A percentile compares a stretch with the other conserved stretches of the same genome.
Conservation (phyloP, 2,888 invertebrate genomes). For the Drosophila melanocephala region DNA sequence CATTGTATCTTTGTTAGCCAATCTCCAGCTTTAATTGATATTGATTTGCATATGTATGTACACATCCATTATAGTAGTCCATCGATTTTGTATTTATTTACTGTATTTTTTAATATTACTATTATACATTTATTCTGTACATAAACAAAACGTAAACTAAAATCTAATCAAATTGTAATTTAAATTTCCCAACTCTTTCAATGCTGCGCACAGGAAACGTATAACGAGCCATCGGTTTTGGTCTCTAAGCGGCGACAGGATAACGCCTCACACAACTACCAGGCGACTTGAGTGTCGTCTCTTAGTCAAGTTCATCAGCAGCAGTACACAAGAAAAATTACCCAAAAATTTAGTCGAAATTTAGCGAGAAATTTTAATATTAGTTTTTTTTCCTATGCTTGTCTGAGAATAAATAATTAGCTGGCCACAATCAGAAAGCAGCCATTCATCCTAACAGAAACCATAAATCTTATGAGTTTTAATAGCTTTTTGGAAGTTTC, state of each 20-base stretch:
- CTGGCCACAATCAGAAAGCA: background rate
- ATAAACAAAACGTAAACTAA: constrained; percentile 46
- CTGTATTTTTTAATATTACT: constrained; percentile 37
- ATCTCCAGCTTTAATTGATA: constrained; percentile 60
- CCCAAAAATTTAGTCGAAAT: constrained; percentile 18
- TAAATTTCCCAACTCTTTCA: constrained; percentile 18
- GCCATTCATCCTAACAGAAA: background rate
- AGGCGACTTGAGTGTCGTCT: constrained; percentile 28
- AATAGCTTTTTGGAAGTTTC: constrained; percentile 4
- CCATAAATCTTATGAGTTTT: constrained; percentile 7
- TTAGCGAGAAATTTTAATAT: constrained; percentile 24
- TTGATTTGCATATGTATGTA: constrained; percentile 50
- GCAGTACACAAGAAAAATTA: constrained; percentile 15
- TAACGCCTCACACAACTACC: constrained; percentile 21
- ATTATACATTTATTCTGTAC: constrained; percentile 36
- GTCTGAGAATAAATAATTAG: constrained; percentile 3
- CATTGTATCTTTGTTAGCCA: constrained; percentile 60
- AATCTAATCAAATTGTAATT: constrained; percentile 32
- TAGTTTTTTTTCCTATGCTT: constrained; percentile 9
- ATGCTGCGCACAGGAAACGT: constrained; percentile 74
- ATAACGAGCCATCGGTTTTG: constrained; percentile 81
- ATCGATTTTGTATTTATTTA: constrained; percentile 57
- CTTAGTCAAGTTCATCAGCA: constrained; percentile 26
- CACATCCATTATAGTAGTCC: constrained; percentile 29
- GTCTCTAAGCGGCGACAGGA: constrained; percentile 59